Evolutionary conservation across 2,888 invertebrate genomes (phyloP), one percentile per base, ranked within the genome.

Genomic region (Fragum sueziense): DNA sequence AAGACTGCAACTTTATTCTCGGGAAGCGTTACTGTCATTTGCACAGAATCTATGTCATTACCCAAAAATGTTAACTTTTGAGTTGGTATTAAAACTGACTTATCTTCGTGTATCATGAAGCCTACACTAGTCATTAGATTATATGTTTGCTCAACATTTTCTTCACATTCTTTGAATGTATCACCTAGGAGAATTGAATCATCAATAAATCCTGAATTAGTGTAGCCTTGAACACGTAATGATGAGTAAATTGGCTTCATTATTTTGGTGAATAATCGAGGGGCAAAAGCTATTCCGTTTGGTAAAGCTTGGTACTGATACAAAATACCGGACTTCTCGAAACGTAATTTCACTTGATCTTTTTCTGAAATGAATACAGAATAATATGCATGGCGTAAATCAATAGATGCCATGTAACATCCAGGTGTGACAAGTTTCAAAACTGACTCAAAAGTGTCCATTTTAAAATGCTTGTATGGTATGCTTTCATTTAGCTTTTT

Each of bases 181-280:
- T 70, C 62, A 29, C 57, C 62, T 61, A 71, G 11, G 0, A 82
- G 25, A 20, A 82, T 51, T 11, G 69, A 57, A 54, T 84, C 86
- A 74, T 86, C 86, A 33, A 85, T 85, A 54, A 83, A 85, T 20
- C 77, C 76, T 27, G 73, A 76, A 65, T 73, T 81, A 37, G 34
- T 33, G 31, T 75, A 70, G 7, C 86, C 86, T 17, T 52, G 29
- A 14, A 51, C 67, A 47, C 84, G 54, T 27, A 82, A 54, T 9
- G 52, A 37, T 14, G 84, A 77, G 76, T 69, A 82, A 31, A 86
- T 79, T 62, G 82, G 82, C 65, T 80, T 84, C 61, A 85, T 37
- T 17, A 86, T 14, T 68, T 80, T 78, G 47, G 82, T 86, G 61
- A 86, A 86, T 31, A 71, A 65, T 52, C 74, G 52, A 17, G 82